Conservation (phyloP, 2,888 invertebrate species). For the Reticulitermes lucifugus region DNA sequence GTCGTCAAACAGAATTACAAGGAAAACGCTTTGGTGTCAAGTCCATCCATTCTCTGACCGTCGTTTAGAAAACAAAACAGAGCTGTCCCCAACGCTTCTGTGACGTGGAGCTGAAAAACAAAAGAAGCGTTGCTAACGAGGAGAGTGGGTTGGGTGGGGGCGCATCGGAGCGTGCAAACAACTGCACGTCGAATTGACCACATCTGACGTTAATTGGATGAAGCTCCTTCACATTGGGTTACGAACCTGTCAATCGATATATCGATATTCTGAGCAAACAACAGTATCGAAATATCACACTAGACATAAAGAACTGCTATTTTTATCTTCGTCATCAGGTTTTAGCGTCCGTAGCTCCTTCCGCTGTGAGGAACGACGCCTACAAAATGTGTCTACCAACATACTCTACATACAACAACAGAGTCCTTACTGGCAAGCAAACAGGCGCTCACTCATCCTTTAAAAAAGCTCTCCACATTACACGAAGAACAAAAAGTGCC, state of each 20-base stretch:
- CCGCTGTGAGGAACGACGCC: too few species aligned
- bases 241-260: constrained; percentile 7
- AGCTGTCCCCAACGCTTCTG: too few species aligned
- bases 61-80: too few species aligned
- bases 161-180: not conserved
- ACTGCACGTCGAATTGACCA: constrained; percentile 20
- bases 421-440: too few species aligned
- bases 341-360: too few species aligned
- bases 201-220: constrained; percentile 29
- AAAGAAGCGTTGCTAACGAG: constrained; percentile 13
- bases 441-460: too few species aligned
- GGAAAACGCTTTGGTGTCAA: too few species aligned
- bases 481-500: too few species aligned
- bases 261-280: constrained; percentile 6
- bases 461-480: too few species aligned
- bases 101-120: not conserved
- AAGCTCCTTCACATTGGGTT: not conserved
- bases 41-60: too few species aligned
- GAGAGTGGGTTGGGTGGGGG: not conserved
- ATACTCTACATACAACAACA: too few species aligned
- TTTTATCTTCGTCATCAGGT: not conserved
- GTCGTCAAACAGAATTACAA: not conserved
- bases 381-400: too few species aligned
- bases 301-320: not conserved
- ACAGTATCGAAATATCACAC: constrained; percentile 9